phyloP scores from a whole-genome alignment of 2,797 vertebrate species.

The Hipposideros larvatus region DNA sequence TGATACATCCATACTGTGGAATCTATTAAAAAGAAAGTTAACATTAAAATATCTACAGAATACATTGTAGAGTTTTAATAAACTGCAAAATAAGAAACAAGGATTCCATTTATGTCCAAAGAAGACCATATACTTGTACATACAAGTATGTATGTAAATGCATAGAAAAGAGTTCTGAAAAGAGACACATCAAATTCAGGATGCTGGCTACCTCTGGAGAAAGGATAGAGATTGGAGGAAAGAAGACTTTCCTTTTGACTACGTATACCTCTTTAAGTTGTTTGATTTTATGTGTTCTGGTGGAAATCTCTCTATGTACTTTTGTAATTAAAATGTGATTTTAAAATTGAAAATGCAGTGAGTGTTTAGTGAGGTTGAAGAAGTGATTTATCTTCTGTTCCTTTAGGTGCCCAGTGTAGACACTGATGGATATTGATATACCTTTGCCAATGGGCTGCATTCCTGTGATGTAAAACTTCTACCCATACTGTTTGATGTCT shows the following conservation, averaged over 20 bases:
- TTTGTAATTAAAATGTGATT: slow-evolving; percentile 16
- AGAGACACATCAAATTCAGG: background rate
- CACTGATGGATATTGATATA: fast-evolving
- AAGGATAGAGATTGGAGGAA: background rate
- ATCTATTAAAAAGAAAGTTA: background rate
- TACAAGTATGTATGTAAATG: background rate
- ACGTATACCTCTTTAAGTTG: background rate
- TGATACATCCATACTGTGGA: background rate
- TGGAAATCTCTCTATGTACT: background rate
- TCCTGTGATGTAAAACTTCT: background rate
- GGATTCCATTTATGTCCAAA: background rate
- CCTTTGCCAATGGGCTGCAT: too few species aligned
- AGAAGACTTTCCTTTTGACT: background rate
- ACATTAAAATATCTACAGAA: background rate
- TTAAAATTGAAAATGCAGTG: background rate
- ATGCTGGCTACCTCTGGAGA: background rate
- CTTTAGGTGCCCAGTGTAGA: background rate
- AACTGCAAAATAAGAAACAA: background rate
- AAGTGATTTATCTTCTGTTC: background rate
- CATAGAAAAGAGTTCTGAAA: background rate
- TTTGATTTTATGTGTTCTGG: background rate
- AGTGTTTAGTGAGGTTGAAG: background rate
- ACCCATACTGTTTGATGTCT: fast-evolving
- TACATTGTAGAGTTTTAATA: background rate
- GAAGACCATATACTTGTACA: background rate